Evolutionary conservation across 2,888 invertebrate species (phyloP).

Genomic region (Orchesellides sinensis): DNA sequence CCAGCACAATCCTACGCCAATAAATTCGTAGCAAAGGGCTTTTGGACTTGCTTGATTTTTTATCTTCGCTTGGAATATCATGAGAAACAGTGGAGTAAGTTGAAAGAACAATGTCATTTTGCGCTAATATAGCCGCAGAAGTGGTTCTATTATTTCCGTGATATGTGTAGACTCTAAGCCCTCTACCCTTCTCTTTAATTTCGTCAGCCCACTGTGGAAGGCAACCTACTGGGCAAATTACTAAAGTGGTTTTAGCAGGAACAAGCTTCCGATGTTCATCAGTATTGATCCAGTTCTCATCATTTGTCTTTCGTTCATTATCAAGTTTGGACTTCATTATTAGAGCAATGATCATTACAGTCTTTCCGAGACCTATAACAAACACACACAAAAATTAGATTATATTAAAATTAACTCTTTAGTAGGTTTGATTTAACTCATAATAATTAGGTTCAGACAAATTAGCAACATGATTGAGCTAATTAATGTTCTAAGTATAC

Average conservation of each 20-base stretch:
- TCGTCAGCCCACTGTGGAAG: constrained; percentile 94
- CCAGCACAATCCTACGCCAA: constrained; percentile 93
- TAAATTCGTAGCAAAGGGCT: constrained; percentile 83
- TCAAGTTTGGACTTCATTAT: constrained; percentile 78
- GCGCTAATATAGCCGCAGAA: constrained; percentile 79
- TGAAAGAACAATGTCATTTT: constrained; percentile 90
- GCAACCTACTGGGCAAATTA: constrained; percentile 94
- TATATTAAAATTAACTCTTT: too few relatives aligned
- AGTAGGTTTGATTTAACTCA: not conserved
- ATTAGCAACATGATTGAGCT: too few relatives aligned
- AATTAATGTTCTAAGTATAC: too few relatives aligned
- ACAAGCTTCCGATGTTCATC: constrained; percentile 61
- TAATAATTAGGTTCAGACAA: too few relatives aligned
- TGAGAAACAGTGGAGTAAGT: constrained; percentile 81
- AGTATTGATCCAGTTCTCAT: constrained; percentile 47
- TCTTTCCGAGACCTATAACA: constrained; percentile 87
- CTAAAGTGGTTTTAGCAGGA: constrained; percentile 83
- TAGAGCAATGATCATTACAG: constrained; percentile 88
- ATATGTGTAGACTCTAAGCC: constrained; percentile 84
- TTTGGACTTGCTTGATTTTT: not conserved
- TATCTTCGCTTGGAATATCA: constrained; percentile 66
- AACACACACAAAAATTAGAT: not conserved
- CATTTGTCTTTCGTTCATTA: not conserved
- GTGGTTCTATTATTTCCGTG: constrained; percentile 88
- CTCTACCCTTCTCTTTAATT: constrained; percentile 82